Percentiles rank a stretch among this genome's conserved stretches.
These are phyloP conservation scores for Siphamia tubifer DNA, from an alignment of 2,113 vertebrate genomes.

Conservation along the genomic window DNA sequence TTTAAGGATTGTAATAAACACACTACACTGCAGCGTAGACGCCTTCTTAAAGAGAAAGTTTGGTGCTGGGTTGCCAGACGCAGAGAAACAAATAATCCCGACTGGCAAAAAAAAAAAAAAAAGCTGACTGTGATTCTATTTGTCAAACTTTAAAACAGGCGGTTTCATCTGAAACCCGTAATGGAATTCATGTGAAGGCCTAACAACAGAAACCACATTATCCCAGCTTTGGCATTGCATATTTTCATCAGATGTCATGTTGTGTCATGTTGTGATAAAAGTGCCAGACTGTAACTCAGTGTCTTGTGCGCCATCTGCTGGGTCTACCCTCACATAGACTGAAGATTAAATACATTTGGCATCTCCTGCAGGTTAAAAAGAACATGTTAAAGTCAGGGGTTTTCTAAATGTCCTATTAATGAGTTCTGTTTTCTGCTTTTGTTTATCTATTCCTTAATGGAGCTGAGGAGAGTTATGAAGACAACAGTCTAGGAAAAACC, in stretches of 20 bases:
- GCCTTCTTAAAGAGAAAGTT: slow-evolving; percentile 85
- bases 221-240: background rate
- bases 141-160: background rate
- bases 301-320: slow-evolving; percentile 53
- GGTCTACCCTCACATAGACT: background rate
- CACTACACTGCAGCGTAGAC: slow-evolving; percentile 61
- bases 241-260: slow-evolving; percentile 33
- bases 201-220: background rate
- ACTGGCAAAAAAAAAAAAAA: background rate
- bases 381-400: too few relatives aligned
- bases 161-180: background rate
- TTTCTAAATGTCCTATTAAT: too few relatives aligned
- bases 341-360: background rate
- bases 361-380: background rate
- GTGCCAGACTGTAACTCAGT: background rate
- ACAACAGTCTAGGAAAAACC: too few relatives aligned
- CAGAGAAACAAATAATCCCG: background rate
- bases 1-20: slow-evolving; percentile 70
- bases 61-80: slow-evolving; percentile 33
- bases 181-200: background rate
- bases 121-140: background rate
- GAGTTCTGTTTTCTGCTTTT: background rate
- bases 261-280: slow-evolving; percentile 5
- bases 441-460: too few relatives aligned
- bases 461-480: too few relatives aligned